Base-by-base conservation (phyloP, 1,140 invertebrate genomes). In the Chymomyza costata region DNA sequence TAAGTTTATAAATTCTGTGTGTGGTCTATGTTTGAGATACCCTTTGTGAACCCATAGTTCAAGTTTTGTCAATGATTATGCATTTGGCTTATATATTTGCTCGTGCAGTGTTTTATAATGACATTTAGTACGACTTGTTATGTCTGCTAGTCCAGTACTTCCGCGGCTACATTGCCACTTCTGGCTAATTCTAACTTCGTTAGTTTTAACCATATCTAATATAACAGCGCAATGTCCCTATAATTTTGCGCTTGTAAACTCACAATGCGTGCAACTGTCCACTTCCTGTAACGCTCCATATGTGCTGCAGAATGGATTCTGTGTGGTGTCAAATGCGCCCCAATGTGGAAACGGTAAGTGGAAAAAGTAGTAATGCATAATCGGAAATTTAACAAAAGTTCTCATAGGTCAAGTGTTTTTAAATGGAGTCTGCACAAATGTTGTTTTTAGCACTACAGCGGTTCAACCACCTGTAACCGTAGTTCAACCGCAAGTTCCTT, bases 71-170 rank as follows among this genome's bases (percentile, higher is more conserved):
- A 17, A 16, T 16, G 28, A 17, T 46, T 46, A 30, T 16, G 30
- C 25, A n/a, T n/a, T n/a, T n/a, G n/a, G n/a, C n/a, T n/a, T 10
- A 11, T 2, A 14, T 34, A 11, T 3, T 11, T 34, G 31, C 2
- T 2, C n/a, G 31, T n/a, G 6, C 14, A 11, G 31, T 2, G 1
- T 10, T 34, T 2, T 10, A 2, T 34, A 10, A 7, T 34, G 1
- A 34, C 31, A 34, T n/a, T 73, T 32, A 73, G 65, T 65, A 64
- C 34, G 34, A 62, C 57, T 68, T 66, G 55, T 19, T 11, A 80
- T 81, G 74, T 55, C 35, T 48, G 44, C 21, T 51, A 38, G 40
- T 34, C 62, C 81, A 57, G 68, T 61, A n/a, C 32, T 37, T 1
- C 10, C 39, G 17, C 34, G 55, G 15, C 7, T n/a, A n/a, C 25